Evolutionary conservation across 1,140 invertebrate species (phyloP), one percentile per base, ranked within the genome.

Genomic region (Stegodyphus dumicola): DNA sequence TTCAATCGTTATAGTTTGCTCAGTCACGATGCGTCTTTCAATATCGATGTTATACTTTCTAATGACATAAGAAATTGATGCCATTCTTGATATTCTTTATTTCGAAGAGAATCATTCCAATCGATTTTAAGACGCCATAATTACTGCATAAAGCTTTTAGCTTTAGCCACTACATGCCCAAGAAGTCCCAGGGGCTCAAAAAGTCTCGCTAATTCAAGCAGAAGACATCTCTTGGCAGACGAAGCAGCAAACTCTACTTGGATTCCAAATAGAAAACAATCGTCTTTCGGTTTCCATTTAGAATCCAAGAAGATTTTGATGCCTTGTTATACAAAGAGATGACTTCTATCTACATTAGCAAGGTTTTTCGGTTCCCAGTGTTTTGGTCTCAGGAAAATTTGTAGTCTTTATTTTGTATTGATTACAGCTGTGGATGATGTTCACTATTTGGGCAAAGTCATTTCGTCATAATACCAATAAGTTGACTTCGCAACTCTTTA

Each of bases 361-460:
- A n/a, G n/a, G n/a, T n/a, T n/a, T n/a, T n/a, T n/a, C n/a, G 7
- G 67, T 5, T 1, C 56, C 56, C 56, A 60, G 5, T 13, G 64
- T 6, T 53, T 52, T 60, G 53, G 52, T 64, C 77, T 15, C 87
- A 75, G 66, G 5, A 33, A 79, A 83, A 69, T 3, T 88, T 9
- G 87, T 81, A n/a, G n/a, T 17, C 87, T 83, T 10, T 89, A 87
- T 66, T 89, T 85, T 64, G 51, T 52, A 48, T 48, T 48, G 6
- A 6, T 52, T 1, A 53, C 7, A 49, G 49, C 6, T 77, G 1
- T 3, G 17, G 13, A n/a, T n/a, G 6, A 77, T 49, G 77, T 90
- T 90, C 67, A 88, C 86, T 2, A 91, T 89, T 86, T 91, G 90
- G 10, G 88, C 88, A n/a, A n/a, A 17, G 87, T 89, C 10, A 60